Percentiles rank a stretch among this genome's conserved stretches.
These are phyloP conservation scores for Leptinotarsa tumamoca DNA, from an alignment of 2,888 invertebrate genomes.

Conservation along the genomic window DNA sequence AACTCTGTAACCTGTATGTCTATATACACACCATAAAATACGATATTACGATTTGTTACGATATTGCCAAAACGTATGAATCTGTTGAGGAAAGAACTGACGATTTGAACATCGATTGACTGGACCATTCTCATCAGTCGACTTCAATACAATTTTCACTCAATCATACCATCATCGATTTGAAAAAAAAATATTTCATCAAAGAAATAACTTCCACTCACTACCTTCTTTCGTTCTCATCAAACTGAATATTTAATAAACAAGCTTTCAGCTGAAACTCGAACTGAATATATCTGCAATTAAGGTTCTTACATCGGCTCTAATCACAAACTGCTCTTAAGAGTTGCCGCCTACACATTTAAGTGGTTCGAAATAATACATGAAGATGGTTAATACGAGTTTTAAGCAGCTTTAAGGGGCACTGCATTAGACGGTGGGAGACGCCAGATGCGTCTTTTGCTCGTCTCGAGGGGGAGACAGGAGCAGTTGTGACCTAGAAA, in stretches of 20 bases:
- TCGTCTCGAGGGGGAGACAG: constrained; percentile 16
- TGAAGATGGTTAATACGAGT: constrained; percentile 63
- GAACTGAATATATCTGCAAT: constrained; percentile 59
- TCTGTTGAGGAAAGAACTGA: no score
- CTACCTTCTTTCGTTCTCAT: constrained; percentile 33
- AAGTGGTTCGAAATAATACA: constrained; percentile 64
- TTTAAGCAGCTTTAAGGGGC: constrained; percentile 62
- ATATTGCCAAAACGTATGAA: no score
- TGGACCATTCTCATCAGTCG: no score
- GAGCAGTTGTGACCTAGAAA: constrained; percentile 22
- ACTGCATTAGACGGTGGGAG: constrained; percentile 59
- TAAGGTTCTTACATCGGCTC: constrained; percentile 58
- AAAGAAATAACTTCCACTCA: not conserved
- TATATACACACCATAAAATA: no score
- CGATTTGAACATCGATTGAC: no score
- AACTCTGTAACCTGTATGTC: no score
- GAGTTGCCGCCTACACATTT: constrained; percentile 61
- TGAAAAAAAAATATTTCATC: not conserved
- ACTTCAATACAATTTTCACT: not conserved
- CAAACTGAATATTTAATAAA: constrained; percentile 43
- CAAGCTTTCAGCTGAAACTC: constrained; percentile 47
- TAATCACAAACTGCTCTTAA: constrained; percentile 63
- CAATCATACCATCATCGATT: no score
- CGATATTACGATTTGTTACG: no score
- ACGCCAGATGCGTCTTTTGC: constrained; percentile 56